phyloP scores from a whole-genome alignment of 2,888 invertebrate species.

The Cordylochernes scorpioides region DNA sequence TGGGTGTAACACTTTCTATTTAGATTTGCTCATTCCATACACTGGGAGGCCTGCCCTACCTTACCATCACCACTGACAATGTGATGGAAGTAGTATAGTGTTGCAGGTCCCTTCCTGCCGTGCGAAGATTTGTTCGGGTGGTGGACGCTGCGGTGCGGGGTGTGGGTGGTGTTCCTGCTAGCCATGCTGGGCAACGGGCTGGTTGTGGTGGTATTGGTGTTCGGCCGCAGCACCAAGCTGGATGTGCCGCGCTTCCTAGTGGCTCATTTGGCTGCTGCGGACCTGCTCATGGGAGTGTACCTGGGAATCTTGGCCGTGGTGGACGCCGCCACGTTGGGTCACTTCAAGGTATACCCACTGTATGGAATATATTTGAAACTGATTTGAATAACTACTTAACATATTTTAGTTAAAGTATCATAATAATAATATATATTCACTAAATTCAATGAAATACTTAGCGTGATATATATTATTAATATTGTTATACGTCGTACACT shows the following conservation, averaged over 20 bases:
- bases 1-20: no score
- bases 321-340: conserved; percentile 78
- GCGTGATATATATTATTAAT: no score
- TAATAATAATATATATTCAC: neutral
- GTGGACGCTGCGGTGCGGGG: conserved; percentile 88
- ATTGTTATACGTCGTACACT: no score
- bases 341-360: conserved; percentile 36
- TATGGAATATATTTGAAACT: neutral
- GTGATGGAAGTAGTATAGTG: no score
- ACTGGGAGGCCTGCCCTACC: no score
- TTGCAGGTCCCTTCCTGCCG: conserved; percentile 61
- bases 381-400: neutral
- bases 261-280: conserved; percentile 82
- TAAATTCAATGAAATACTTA: no score
- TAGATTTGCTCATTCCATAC: no score
- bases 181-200: conserved; percentile 87
- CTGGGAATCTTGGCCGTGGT: conserved; percentile 73
- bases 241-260: conserved; percentile 88
- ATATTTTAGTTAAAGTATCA: neutral
- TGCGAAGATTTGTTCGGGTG: conserved; percentile 87
- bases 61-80: no score
- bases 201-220: conserved; percentile 72
- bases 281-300: conserved; percentile 90
- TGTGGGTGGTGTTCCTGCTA: conserved; percentile 85
- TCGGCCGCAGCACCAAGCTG: conserved; percentile 61